Evolutionary conservation across 35 echinoderm and acorn worm species (phyloP).

Genomic region (Acanthaster planci): DNA sequence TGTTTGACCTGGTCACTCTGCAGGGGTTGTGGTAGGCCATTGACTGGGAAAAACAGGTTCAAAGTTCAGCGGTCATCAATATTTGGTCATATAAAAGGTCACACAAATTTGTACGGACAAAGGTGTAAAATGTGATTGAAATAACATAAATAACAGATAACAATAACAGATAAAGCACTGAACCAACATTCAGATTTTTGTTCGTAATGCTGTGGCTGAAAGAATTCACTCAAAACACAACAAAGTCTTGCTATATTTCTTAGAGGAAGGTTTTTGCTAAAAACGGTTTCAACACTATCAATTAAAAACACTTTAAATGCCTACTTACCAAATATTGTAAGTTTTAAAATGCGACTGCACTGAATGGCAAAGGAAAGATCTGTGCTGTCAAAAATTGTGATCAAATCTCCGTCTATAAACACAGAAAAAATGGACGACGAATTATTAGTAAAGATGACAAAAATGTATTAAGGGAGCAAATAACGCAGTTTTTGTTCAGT

Average conservation of each 20-base stretch:
- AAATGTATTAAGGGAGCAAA: too few relatives aligned
- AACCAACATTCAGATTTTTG: too few relatives aligned
- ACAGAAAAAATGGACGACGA: neutral
- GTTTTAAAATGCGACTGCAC: slow-evolving; percentile 95
- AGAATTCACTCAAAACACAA: too few relatives aligned
- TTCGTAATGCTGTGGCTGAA: too few relatives aligned
- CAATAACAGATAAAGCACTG: too few relatives aligned
- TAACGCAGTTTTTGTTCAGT: too few relatives aligned
- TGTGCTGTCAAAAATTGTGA: slow-evolving; percentile 97
- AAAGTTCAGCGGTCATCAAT: neutral
- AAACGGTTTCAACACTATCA: neutral
- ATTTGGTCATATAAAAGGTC: neutral
- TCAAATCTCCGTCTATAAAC: slow-evolving; percentile 87
- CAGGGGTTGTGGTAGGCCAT: slow-evolving; percentile 91
- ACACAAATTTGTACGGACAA: too few relatives aligned
- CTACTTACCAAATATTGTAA: slow-evolving; percentile 95
- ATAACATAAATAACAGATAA: too few relatives aligned
- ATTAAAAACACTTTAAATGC: neutral
- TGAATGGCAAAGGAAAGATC: slow-evolving; percentile 99
- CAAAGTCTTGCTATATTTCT: too few relatives aligned
- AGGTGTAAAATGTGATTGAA: too few relatives aligned
- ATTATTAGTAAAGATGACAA: too few relatives aligned
- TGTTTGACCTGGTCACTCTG: slow-evolving; percentile 97
- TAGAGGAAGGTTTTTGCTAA: too few relatives aligned
- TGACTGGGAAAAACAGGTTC: slow-evolving; percentile 49